phyloP scores from a whole-genome alignment of 1,140 invertebrate genomes.

The Liolophura sinensis region DNA sequence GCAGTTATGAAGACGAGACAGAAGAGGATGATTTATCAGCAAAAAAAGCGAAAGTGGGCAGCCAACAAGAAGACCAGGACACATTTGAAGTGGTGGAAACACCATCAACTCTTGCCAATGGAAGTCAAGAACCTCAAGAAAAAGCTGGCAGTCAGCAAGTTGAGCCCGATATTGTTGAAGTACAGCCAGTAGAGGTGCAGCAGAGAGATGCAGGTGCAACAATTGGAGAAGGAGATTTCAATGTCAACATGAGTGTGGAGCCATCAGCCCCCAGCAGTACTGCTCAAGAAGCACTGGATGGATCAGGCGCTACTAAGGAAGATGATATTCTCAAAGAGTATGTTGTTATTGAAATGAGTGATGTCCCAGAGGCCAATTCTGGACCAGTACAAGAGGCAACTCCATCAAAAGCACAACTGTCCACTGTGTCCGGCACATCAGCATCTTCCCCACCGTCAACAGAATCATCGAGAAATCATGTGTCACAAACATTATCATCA shows the following conservation, averaged over 20 bases:
- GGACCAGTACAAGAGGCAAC: slow-evolving; percentile 33
- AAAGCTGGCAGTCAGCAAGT: slow-evolving; percentile 7
- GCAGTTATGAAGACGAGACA: slow-evolving; percentile 13
- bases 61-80: slow-evolving; percentile 3
- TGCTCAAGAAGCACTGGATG: slow-evolving; percentile 2
- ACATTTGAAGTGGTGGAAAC: slow-evolving; percentile 10
- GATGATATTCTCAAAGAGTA: slow-evolving; percentile 35
- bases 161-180: slow-evolving; percentile 5
- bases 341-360: slow-evolving; percentile 43
- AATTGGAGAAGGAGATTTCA: neutral
- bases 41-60: slow-evolving; percentile 18
- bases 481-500: slow-evolving; percentile 11
- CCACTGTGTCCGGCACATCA: neutral
- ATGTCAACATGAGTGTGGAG: neutral
- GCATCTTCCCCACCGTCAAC: neutral
- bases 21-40: slow-evolving; percentile 10
- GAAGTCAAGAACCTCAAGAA: slow-evolving; percentile 5
- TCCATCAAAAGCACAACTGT: slow-evolving; percentile 17
- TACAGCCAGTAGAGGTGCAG: neutral
- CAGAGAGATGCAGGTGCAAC: neutral
- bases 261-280: neutral
- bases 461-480: neutral
- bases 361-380: slow-evolving; percentile 48
- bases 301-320: slow-evolving; percentile 8
- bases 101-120: slow-evolving; percentile 4